A percentile compares a stretch with the other conserved stretches of the same genome.
Evolutionary conservation across 2,888 invertebrate genomes (phyloP).

Genomic region (Parnassius glacialis): DNA sequence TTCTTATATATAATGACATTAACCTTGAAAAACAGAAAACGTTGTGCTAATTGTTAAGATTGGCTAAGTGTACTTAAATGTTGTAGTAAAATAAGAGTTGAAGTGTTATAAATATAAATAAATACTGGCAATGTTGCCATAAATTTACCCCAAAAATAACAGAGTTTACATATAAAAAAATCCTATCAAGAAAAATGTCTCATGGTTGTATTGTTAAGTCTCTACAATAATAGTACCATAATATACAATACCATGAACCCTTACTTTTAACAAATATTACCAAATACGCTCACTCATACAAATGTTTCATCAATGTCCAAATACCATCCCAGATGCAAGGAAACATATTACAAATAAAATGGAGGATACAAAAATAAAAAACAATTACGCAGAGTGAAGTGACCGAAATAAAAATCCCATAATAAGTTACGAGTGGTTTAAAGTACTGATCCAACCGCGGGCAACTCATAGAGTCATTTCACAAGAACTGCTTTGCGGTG

Average conservation of each 20-base stretch:
- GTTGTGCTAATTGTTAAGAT: conserved; percentile 24
- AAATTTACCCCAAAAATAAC: neutral
- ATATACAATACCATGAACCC: conserved; percentile 7
- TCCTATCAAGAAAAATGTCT: neutral
- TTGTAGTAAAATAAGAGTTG: conserved; percentile 25
- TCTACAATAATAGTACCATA: conserved; percentile 12
- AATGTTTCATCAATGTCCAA: neutral
- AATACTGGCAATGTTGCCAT: conserved; percentile 19
- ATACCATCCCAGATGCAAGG: neutral
- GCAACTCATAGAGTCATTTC: conserved; percentile 29
- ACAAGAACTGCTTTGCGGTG: conserved; percentile 18
- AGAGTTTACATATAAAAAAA: neutral
- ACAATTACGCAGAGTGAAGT: conserved; percentile 33
- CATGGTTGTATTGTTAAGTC: neutral
- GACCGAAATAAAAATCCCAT: conserved; percentile 27
- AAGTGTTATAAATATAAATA: conserved; percentile 25
- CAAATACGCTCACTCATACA: neutral
- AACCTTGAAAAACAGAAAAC: conserved; percentile 17
- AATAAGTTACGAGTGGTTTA: conserved; percentile 21
- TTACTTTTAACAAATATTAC: conserved; percentile 8
- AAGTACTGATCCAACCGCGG: conserved; percentile 29
- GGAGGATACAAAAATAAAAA: conserved; percentile 8
- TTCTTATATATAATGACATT: conserved; percentile 18
- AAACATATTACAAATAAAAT: neutral
- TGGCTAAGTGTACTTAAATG: conserved; percentile 25